Evolutionary conservation across 2,797 vertebrate species (phyloP), one percentile per base, ranked within the genome.

Genomic region (Diceros bicornis): DNA sequence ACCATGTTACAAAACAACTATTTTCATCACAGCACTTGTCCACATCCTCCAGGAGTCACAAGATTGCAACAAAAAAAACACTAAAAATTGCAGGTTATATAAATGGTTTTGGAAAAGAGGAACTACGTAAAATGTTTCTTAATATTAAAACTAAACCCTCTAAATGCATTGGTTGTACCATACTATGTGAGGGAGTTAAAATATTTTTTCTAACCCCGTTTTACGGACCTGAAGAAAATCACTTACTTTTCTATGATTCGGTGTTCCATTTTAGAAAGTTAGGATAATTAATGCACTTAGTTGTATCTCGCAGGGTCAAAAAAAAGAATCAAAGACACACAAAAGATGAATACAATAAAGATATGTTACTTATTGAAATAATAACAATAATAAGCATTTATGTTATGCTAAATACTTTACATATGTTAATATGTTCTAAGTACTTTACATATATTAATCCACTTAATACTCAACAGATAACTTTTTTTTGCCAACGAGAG

Each of bases 1-100:
- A 79, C 52, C 25, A 6, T 68, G 0, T 41, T 93, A 52, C n/a
- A 92, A 89, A 97, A 96, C 89, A 98, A 78, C 12, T 97, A 84
- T 57, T 97, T 89, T 92, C 68, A 75, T 75, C 41, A 71, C 44
- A 97, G 55, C 7, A 25, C 69, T 97, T 96, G 32, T 86, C 61
- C 93, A 18, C 4, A 1, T 62, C 1, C 37, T 95, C 62, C 89
- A 83, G 89, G 89, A 97, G 84, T 97, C 95, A 96, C 92, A 92
- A 27, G 55, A 92, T 62, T 41, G 47, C 61, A 68, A 13, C 10
- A 18, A 21, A 59, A 94, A 37, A 90, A 97, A 69, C 0, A 0
- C 59, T 64, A 18, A 66, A 0, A 0, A 75, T 47, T 64, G 25
- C 6, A 97, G 47, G 83, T 94, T 0, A 0, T 3, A 6, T 13